Base-by-base conservation (phyloP, 2,797 vertebrate genomes). In the Megalops cyprinoides region DNA sequence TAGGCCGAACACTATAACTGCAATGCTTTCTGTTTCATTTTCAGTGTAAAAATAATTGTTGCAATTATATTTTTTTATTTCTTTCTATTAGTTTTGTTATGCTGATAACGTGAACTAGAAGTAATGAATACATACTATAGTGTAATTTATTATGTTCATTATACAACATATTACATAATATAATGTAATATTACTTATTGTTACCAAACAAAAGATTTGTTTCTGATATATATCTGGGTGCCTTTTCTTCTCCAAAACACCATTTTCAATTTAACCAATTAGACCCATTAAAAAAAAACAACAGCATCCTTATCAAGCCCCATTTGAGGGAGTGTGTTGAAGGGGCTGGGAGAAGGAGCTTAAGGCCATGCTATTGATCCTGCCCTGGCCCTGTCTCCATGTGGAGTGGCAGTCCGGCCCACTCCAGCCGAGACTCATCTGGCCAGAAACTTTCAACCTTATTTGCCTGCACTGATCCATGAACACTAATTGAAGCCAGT, bases 401-500 rank as follows among this genome's bases (percentile, higher is more conserved):
- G 31, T 88, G 88, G 84, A 82, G 86, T 89, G 89, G 89, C 91
- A 92, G 92, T 91, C 89, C 77, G 91, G 90, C 91, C 92, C 92
- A 88, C 90, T 84, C 39, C 85, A 44, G 23, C 87, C 81, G 86
- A 89, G 91, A 87, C 93, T 95, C 94, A 94, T 95, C 94, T 94
- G 95, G 93, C 90, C 92, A 89, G 92, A 88, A 85, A 87, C 89
- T 89, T 90, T 90, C 88, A 74, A 91, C 88, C 92, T 90, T 91
- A 93, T 94, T 95, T 93, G 92, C 93, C 91, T 91, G 92, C 83
- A 89, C 91, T 82, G 88, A 94, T 89, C 91, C 92, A 87, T 94
- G 92, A 95, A 90, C 92, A 93, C 92, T 94, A 95, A 95, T 95
- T 96, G 95, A 95, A 95, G 93, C 92, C 88, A 90, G 91, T 95